Conservation (phyloP, 2,797 vertebrate species). For the Clarias fuscus region DNA sequence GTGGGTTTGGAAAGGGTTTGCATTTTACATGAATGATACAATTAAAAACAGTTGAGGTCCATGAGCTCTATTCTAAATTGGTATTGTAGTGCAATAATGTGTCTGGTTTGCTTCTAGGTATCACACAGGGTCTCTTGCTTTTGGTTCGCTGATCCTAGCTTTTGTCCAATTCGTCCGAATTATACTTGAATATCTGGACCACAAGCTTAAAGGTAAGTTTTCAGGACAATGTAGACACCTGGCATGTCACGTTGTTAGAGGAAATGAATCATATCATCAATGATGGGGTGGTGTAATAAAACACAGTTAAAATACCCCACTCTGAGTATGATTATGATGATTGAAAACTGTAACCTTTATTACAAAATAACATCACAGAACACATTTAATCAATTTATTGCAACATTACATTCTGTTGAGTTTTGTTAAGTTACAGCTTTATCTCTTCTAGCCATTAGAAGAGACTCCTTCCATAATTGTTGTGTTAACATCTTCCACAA, state of each 20-base stretch:
- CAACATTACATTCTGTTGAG: not conserved
- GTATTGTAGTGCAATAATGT: not conserved
- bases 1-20: not conserved
- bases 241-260: not conserved
- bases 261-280: not conserved
- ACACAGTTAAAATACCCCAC: not conserved
- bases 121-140: slow-evolving; percentile 91
- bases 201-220: slow-evolving; percentile 81
- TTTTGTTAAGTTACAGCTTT: too few relatives aligned
- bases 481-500: not conserved
- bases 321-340: not conserved
- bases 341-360: not conserved
- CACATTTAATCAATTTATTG: not conserved
- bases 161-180: slow-evolving; percentile 80
- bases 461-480: not conserved
- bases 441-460: too few relatives aligned
- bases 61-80: not conserved
- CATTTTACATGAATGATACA: not conserved
- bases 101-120: slow-evolving; percentile 71
- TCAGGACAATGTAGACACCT: not conserved
- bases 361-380: not conserved
- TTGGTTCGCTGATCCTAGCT: slow-evolving; percentile 87
- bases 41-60: not conserved
- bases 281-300: not conserved
- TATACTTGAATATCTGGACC: slow-evolving; percentile 85